Base-by-base conservation (phyloP, 2,797 vertebrate species). In the Acanthurus leucopareius region DNA sequence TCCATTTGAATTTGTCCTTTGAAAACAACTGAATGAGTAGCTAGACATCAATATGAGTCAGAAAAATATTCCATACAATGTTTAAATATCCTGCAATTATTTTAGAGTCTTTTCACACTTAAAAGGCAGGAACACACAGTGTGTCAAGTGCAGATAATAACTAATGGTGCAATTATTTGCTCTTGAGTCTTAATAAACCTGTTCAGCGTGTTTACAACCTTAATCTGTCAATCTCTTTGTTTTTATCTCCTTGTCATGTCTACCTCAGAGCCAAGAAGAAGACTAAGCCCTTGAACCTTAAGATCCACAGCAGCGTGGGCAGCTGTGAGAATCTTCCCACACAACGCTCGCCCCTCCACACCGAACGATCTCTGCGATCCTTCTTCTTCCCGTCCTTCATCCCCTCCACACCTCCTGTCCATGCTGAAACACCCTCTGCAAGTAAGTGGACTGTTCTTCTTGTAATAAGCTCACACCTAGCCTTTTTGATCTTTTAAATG, bases 301-400 rank as follows among this genome's bases (percentile, higher is more conserved):
- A 99, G 96, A 98, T 99, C 94, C 96, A 98, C 93, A 98, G 95
- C 95, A 98, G 96, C 0, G 97, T 98, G 93, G 98, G 98, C 69
- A 99, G 98, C 94, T 99, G 98, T 0, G 98, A 99, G 94, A 99
- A 99, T 91, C 96, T 99, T 84, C 98, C 98, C 0, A 95, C 97
- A 0, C 98, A 99, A 90, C 97, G 97, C 76, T 99, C 98, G 0
- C 98, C 98, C 0, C 96, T 99, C 25, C 96, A 97, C 84, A 95
- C 90, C 0, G 98, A 99, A 83, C 97, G 97, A 73, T 98, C 97
- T 25, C 95, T 99, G 73, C 95, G 98, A 44, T 99, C 98, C 84
- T 99, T 99, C 95, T 99, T 99, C 64, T 98, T 99, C 40, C 97
- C 97, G 0, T 96, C 97, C 20, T 98, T 97, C 80, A 96, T 98